Base-by-base conservation (phyloP, 1,140 invertebrate genomes). In the Lysiphlebus fabarum region DNA sequence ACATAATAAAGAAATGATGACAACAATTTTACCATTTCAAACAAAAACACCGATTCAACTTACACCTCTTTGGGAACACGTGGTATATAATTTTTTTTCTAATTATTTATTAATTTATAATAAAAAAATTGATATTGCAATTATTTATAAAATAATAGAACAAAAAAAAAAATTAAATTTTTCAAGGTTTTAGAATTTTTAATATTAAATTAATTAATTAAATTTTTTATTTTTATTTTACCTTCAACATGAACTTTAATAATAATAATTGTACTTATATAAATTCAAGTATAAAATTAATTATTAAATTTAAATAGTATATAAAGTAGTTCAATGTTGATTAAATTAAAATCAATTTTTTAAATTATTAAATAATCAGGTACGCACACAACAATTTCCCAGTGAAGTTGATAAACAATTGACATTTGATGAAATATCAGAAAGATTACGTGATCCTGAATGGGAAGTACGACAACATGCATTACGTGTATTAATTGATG, bases 401-500 rank as follows among this genome's bases (percentile, higher is more conserved):
- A 68, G 83, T 12, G 84, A 86, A 56, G 79, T 88, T 14, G 84
- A 90, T 68, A 81, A 84, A 0, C 72, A 75, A 44, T 75, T 82
- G 48, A 82, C 90, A 47, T 90, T 90, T 67, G 67, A 81, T 9
- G 87, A 88, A 58, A 84, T 91, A 65, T 80, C 83, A 26, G 84
- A 86, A 48, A 81, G 89, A 41, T 78, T 91, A n/a, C 82, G 83
- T 41, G 86, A 90, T 74, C 88, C 88, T 0, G 90, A 91, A 74
- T 89, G 88, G 85, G 87, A 90, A 72, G 89, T 91, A 12, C 82
- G 90, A 4, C 86, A 90, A 47, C 89, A 92, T 69, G 89, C 89
- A 14, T 73, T 91, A 1, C 75, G 89, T 53, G 89, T 91, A 6
- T 80, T 91, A 4, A 83, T 85, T 8, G 89, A 91, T 72, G 78